Base-by-base conservation (phyloP, 2,113 vertebrate genomes). In the Apistogramma diplotaenia region DNA sequence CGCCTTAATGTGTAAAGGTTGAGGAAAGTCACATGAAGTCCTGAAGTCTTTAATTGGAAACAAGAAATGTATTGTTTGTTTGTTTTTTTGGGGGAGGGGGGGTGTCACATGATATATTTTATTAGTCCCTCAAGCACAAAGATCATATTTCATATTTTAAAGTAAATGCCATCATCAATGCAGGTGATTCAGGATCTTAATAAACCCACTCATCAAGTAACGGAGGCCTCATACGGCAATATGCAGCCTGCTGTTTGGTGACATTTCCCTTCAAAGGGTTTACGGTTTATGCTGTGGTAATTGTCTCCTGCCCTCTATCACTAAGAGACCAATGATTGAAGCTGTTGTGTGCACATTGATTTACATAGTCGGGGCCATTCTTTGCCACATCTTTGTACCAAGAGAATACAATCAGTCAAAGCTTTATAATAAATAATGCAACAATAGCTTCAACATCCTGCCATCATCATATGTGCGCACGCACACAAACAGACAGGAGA, bases 401-500 rank as follows among this genome's bases (percentile, higher is more conserved):
- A 81, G 81, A 77, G 84, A 89, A 67, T 57, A 85, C 85, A 92
- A 89, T 92, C 88, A 89, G 87, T 91, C 82, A 84, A 40, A 74
- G 78, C 78, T 79, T 74, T 74, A 71, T 79, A 27, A 90, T 94
- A 87, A 93, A 93, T 94, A 89, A 92, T 94, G 74, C 85, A 93
- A 89, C 16, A 3, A 84, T 53, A 72, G 73, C 76, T 82, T 76
- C 76, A 71, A 70, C 58, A 87, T 82, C 89, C 79, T 84, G 80
- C 80, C 57, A 59, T 84, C 81, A 74, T 78, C 29, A 13, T 74
- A 81, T 65, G 56, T 82, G 27, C 35, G 31, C 29, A 3, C 43
- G 72, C 78, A 82, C 74, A 83, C 76, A 74, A 27, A 62, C 12
- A 46, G 21, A 76, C 74, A 77, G 19, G 59, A 74, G 71, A 33